These are phyloP conservation scores for Hexactinellida sp. DNA, from an alignment of 37 sponge, comb jelly and placozoan species.

Conservation along the genomic window DNA sequence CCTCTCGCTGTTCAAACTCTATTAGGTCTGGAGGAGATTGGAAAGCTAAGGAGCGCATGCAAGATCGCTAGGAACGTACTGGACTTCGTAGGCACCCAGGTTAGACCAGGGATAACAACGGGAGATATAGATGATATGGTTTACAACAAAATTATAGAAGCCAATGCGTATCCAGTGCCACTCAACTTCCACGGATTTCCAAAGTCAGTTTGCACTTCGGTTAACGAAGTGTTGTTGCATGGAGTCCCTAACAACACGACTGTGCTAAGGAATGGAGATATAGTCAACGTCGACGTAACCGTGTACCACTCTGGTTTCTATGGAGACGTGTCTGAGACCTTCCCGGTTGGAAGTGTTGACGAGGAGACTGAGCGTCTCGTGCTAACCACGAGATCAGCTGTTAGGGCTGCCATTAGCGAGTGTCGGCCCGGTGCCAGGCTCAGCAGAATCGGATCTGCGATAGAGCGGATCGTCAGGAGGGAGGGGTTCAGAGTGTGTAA, in stretches of 20 bases:
- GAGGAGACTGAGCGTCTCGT: neutral
- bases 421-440: neutral
- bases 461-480: neutral
- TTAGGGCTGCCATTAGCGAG: neutral
- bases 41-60: neutral
- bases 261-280: conserved; percentile 27
- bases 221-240: conserved; percentile 34
- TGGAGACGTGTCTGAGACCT: conserved; percentile 16
- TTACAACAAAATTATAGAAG: conserved; percentile 19
- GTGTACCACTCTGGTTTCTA: conserved; percentile 15
- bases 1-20: neutral
- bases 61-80: neutral
- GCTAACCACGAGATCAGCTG: neutral
- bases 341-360: neutral
- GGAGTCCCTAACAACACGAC: conserved; percentile 22
- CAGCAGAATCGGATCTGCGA: neutral
- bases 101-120: conserved; percentile 20
- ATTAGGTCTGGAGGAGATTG: neutral
- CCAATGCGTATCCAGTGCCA: conserved; percentile 29
- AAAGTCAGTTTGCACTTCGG: conserved; percentile 40
- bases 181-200: conserved; percentile 40
- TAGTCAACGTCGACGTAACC: conserved; percentile 32
- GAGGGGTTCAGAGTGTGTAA: conserved; percentile 28
- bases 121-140: conserved; percentile 27
- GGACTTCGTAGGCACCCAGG: neutral